Conservation (phyloP, 2,888 invertebrate genomes). For the Didymodactylos carnosus region DNA sequence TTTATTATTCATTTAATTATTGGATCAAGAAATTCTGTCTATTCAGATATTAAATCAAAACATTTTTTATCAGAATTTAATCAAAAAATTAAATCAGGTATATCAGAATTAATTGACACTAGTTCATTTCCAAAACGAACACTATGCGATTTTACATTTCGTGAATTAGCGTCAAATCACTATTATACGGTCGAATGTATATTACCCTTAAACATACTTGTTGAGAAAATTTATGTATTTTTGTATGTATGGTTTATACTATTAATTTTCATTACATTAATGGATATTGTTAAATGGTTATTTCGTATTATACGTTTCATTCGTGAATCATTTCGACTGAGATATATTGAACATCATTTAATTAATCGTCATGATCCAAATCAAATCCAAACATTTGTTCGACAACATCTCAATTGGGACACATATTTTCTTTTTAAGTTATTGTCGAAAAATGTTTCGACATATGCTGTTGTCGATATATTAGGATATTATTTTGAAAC, state of each 20-base stretch:
- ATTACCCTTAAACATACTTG: constrained; percentile 8
- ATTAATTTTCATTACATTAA: neutral
- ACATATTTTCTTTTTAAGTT: neutral
- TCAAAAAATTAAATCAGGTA: neutral
- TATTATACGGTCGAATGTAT: constrained; percentile 12
- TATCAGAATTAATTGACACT: constrained; percentile 3
- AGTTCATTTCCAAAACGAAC: constrained; percentile 11
- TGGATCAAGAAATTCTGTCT: neutral
- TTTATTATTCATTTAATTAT: neutral
- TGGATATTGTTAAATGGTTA: neutral
- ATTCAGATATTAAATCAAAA: neutral
- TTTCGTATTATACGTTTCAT: neutral
- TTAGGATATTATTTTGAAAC: neutral
- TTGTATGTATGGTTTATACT: constrained; percentile 5
- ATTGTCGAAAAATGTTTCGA: neutral
- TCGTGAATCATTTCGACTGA: neutral
- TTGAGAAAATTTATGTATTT: constrained; percentile 10
- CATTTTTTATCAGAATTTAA: neutral
- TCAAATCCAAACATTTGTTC: neutral
- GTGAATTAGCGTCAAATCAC: constrained; percentile 9
- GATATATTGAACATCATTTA: neutral
- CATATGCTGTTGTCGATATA: neutral
- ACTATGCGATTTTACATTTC: constrained; percentile 10
- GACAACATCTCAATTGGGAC: neutral
- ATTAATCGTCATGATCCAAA: neutral